Evolutionary conservation across 2,797 vertebrate species (phyloP), one percentile per base, ranked within the genome.

Genomic region (Vipera latastei): DNA sequence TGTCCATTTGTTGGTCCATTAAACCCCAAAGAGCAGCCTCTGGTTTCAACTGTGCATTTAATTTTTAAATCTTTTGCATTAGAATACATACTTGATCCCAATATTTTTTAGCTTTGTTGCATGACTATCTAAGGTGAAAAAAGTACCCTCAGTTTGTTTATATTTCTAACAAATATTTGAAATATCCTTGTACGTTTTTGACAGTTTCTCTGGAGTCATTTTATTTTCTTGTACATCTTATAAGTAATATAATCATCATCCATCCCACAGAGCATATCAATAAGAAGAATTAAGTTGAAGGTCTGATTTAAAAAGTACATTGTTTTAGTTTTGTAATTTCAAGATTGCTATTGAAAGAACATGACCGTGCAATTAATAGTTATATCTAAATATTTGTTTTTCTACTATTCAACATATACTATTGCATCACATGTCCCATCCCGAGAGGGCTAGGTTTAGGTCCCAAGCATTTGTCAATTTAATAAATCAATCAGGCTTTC

Each of bases 401-500:
- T n/a, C 22, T 9, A 25, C 14, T 26, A 6, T 59, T 59, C 44
- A 89, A 32, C 78, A 89, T 25, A 48, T 60, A 32, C n/a, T 22
- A 38, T 60, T 89, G 16, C 38, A 61, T 92, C 32, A 59, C 28
- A 63, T 38, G 13, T 55, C 51, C 38, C 83, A 25, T n/a, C 51
- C 9, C 0, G 2, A 61, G 3, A 83, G 20, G 53, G 12, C 78
- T 59, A 60, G 48, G n/a, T 89, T 48, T 88, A 86, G 90, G 61
- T 20, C 26, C 26, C 56, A 65, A 88, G 86, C 91, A 90, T 92
- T 94, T 88, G n/a, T 69, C 89, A 94, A 90, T 32, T 48, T 92
- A 89, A 89, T 89, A 93, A 95, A 94, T 48, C 53, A 92, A 86
- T 93, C 73, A 90, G 91, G n/a, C 56, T 93, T 86, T 85, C 38